Base-by-base conservation (phyloP, 1,140 invertebrate genomes). In the Druon quercuslanigerum region DNA sequence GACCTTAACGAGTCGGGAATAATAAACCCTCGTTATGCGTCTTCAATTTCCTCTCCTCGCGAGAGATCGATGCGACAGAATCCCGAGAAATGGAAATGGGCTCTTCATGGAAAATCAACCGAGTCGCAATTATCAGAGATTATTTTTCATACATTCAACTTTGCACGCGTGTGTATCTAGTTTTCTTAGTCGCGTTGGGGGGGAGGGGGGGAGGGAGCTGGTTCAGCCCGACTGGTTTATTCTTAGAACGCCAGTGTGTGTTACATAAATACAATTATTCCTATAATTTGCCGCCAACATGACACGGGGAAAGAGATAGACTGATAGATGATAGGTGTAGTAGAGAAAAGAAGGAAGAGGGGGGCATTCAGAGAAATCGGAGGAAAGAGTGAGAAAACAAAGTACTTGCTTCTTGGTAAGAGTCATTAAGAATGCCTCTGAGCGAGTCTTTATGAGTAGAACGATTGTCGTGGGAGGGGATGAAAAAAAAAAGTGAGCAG, bases 221-320 rank as follows among this genome's bases (percentile, higher is more conserved):
- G 16, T n/a, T 54, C 25, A 33, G 25, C 25, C 11, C 16, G 56
- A 74, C 71, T 56, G 51, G 70, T 79, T 77, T 79, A 79, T 85
- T 86, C 82, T 78, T 75, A 73, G 85, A 86, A 84, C 70, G 50
- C 72, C 72, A 77, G 75, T 14, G 56, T 14, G 56, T 54, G 60
- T 77, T 83, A 78, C 77, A 76, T 81, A 83, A 83, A 50, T 73
- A 72, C 71, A 74, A 79, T 83, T 83, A 82, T 80, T 78, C 78
- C 25, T 71, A 75, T 75, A 73, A 74, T 46, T 81, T 50, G 74
- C 57, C 25, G 25, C 20, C 60, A 56, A 74, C 72, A 74, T 56
- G 25, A 56, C 72, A 56, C 13, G 52, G 19, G 72, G 50, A 40
- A 50, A 51, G 19, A 12, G 14, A 51, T 33, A 33, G 25, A 33